Evolutionary conservation across 92 coral and sea anemone genomes (phyloP).

Genomic region (Anthopleura xanthogrammica): DNA sequence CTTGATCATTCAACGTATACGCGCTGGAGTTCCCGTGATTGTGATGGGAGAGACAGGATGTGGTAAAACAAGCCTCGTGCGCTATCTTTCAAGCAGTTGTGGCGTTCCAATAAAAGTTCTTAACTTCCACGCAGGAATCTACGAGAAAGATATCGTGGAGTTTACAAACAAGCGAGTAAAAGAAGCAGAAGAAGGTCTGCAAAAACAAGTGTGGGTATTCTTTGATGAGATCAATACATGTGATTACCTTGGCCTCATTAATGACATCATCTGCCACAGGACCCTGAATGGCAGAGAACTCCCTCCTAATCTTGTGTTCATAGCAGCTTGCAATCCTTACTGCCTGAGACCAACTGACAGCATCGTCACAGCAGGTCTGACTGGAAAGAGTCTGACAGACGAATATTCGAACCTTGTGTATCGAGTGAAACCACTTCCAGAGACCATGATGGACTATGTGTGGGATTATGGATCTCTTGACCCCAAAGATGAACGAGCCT

Average conservation of each 20-base stretch:
- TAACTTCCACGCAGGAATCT: constrained; percentile 80
- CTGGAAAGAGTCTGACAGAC: constrained; percentile 66
- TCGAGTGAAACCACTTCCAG: constrained; percentile 85
- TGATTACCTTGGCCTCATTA: constrained; percentile 72
- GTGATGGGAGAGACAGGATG: constrained; percentile 96
- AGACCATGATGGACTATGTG: constrained; percentile 82
- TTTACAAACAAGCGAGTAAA: constrained; percentile 45
- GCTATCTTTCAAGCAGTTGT: constrained; percentile 76
- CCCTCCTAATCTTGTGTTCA: constrained; percentile 60
- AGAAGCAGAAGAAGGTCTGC: constrained; percentile 33
- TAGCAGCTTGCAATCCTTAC: constrained; percentile 83
- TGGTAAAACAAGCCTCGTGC: constrained; percentile 80
- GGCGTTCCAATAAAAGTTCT: constrained; percentile 50
- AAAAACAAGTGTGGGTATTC: constrained; percentile 66
- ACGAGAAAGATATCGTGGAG: constrained; percentile 57
- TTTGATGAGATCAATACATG: constrained; percentile 87
- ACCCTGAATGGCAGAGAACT: constrained; percentile 53
- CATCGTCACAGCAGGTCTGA: constrained; percentile 60
- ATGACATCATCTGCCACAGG: constrained; percentile 84
- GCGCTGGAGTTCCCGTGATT: constrained; percentile 79
- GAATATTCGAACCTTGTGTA: constrained; percentile 81
- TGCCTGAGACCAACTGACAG: constrained; percentile 57
- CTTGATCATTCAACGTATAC: constrained; percentile 68
- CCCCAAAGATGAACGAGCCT: constrained; percentile 62
- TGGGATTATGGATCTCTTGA: constrained; percentile 91